Evolutionary conservation across 2,888 invertebrate genomes (phyloP).

Genomic region (Carpatolechia fugitivella): DNA sequence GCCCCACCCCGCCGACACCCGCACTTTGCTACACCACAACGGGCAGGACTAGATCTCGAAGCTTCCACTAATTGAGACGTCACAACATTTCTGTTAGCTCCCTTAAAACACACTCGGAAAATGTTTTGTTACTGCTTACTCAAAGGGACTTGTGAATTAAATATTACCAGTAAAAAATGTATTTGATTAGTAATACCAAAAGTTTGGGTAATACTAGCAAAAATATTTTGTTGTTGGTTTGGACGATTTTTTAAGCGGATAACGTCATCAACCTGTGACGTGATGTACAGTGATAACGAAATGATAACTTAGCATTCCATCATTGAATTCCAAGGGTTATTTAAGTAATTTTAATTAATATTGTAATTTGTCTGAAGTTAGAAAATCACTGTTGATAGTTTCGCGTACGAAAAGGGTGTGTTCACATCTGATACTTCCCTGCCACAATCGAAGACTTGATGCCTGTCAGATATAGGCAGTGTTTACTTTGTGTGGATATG

Average conservation of each 20-base stretch:
- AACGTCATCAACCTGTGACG: not conserved
- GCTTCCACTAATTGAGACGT: conserved; percentile 26
- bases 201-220: too few species aligned
- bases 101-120: too few species aligned
- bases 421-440: not conserved
- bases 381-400: conserved; percentile 3
- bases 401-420: not conserved
- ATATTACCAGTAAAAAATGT: too few species aligned
- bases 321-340: not conserved
- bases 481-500: conserved; percentile 7
- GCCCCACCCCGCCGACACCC: conserved; percentile 79
- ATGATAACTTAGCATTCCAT: not conserved
- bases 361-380: not conserved
- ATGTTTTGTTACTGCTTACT: not conserved
- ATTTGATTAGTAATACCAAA: too few species aligned
- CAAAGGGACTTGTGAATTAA: too few species aligned
- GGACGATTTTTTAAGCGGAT: not conserved
- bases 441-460: not conserved
- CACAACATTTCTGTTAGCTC: conserved; percentile 24
- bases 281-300: not conserved
- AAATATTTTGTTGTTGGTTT: too few species aligned
- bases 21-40: conserved; percentile 87
- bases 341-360: conserved; percentile 3
- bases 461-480: not conserved
- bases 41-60: conserved; percentile 83